Conservation (phyloP, 2,113 vertebrate species). For the Corythoichthys haematopterus region DNA sequence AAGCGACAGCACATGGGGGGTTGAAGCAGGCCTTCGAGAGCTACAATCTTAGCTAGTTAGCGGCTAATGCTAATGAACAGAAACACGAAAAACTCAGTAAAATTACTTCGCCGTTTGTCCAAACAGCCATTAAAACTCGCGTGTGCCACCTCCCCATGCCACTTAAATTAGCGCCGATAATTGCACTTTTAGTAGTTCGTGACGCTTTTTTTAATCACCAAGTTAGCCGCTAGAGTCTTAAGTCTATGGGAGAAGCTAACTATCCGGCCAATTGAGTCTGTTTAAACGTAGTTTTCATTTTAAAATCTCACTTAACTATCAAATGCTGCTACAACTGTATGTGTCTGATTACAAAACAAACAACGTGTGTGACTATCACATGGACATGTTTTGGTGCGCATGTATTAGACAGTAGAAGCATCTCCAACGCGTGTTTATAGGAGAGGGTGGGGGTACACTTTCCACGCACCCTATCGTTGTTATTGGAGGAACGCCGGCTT, state of each 20-base stretch:
- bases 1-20: slow-evolving; percentile 81
- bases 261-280: background rate
- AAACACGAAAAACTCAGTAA: background rate
- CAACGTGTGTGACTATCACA: slow-evolving; percentile 31
- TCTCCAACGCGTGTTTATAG: background rate
- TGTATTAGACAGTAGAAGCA: background rate
- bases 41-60: slow-evolving; percentile 13
- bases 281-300: background rate
- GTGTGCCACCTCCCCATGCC: background rate
- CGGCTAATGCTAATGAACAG: slow-evolving; percentile 30
- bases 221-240: background rate
- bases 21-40: slow-evolving; percentile 72
- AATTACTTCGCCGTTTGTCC: background rate
- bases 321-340: background rate
- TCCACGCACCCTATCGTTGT: background rate
- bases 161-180: background rate
- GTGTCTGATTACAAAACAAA: background rate
- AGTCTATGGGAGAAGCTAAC: slow-evolving; percentile 5
- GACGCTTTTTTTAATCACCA: background rate
- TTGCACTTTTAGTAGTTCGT: background rate
- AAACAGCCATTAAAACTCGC: background rate
- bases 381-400: slow-evolving; percentile 30
- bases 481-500: background rate
- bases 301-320: background rate
- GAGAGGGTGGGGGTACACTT: background rate